Evolutionary conservation across 1,140 invertebrate species (phyloP).

Genomic region (Fopius arisanus): DNA sequence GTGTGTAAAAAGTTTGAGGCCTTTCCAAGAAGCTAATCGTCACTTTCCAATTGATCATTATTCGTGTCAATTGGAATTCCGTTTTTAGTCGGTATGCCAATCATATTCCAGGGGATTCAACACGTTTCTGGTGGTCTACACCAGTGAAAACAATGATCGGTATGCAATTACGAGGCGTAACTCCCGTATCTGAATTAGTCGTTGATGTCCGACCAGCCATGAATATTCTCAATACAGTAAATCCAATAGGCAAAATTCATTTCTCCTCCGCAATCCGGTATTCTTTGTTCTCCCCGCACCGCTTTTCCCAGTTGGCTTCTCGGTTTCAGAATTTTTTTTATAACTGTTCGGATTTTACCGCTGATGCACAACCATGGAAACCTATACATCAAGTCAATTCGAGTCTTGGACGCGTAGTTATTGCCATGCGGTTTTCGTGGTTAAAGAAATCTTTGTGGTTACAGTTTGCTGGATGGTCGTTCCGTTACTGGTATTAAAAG

Average conservation of each 20-base stretch:
- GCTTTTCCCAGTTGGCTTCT: neutral
- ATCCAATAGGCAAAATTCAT: neutral
- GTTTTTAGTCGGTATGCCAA: neutral
- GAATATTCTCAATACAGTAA: conserved; percentile 11
- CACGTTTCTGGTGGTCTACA: neutral
- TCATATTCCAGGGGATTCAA: neutral
- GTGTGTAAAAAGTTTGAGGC: neutral
- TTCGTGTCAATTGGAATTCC: neutral
- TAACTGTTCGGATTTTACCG: conserved; percentile 30
- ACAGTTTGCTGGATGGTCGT: neutral
- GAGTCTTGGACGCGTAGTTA: conserved; percentile 10
- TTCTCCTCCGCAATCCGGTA: neutral
- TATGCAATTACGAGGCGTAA: conserved; percentile 14
- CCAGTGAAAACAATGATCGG: conserved; percentile 19
- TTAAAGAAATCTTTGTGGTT: neutral
- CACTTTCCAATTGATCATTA: neutral
- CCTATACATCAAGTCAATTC: conserved; percentile 2
- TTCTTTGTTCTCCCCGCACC: neutral
- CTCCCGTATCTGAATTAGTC: conserved; percentile 14
- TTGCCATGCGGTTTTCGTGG: conserved; percentile 6
- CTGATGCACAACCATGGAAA: neutral
- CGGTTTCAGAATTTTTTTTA: neutral
- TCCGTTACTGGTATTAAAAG: neutral
- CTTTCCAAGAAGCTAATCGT: neutral
- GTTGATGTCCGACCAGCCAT: conserved; percentile 14